Percentiles rank a stretch among this genome's conserved stretches.
These are phyloP conservation scores for Onychostruthus taczanowskii DNA, from an alignment of 2,113 vertebrate species.

Conservation along the genomic window DNA sequence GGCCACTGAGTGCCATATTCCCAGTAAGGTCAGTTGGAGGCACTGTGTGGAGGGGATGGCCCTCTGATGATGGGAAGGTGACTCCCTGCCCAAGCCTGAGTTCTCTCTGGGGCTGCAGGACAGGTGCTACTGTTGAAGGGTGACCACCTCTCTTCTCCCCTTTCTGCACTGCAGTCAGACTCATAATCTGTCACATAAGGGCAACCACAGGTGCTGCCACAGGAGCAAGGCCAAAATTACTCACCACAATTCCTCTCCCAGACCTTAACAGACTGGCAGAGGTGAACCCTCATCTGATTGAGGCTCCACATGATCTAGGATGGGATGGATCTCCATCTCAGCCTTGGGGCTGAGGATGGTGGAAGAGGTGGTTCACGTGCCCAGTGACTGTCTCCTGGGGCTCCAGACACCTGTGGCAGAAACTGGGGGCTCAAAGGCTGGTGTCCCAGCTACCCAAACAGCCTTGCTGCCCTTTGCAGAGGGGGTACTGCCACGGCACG, in stretches of 20 bases:
- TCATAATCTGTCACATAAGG: rapidly evolving
- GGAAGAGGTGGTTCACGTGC: rapidly evolving
- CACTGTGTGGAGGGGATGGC: neutral
- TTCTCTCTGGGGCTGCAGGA: neutral
- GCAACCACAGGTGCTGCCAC: neutral
- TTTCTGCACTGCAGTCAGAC: neutral
- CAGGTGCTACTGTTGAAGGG: neutral
- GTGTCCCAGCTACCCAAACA: neutral
- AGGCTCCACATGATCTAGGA: rapidly evolving
- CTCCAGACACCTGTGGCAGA: neutral
- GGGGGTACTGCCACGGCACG: rapidly evolving
- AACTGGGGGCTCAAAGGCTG: neutral
- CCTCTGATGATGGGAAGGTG: neutral
- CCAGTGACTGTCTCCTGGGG: neutral
- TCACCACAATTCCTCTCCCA: neutral
- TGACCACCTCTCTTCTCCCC: neutral
- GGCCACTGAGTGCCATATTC: rapidly evolving
- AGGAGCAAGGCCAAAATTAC: neutral
- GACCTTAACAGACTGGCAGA: neutral
- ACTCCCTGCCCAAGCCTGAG: neutral
- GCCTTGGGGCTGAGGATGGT: neutral
- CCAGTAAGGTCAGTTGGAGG: neutral
- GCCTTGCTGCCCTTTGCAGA: neutral
- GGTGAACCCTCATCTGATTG: neutral
- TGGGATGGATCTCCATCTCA: neutral